Conservation (phyloP, 2,797 vertebrate species). For the Odontamblyopus rebecca region DNA sequence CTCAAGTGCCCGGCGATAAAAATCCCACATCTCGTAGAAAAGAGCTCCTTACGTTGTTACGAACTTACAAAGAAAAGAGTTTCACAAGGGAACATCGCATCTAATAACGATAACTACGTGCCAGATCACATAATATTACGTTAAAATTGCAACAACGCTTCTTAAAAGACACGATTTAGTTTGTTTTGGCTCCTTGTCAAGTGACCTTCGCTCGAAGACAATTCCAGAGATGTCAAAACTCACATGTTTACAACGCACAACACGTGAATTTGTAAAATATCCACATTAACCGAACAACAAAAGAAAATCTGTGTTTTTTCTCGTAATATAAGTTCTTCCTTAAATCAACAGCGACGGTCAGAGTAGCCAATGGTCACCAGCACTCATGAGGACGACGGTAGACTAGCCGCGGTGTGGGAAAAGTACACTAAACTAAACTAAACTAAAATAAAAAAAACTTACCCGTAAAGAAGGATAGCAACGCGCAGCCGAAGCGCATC, state of each 20-base stretch:
- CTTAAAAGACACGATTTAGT: background rate
- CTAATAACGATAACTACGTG: background rate
- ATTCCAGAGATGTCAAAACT: background rate
- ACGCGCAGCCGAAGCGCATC: constrained; percentile 29
- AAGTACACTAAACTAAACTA: background rate
- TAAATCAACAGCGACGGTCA: background rate
- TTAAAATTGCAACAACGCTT: background rate
- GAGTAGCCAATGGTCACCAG: background rate
- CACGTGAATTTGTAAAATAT: background rate
- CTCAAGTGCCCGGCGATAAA: constrained; percentile 17
- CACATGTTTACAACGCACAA: background rate
- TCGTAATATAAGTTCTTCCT: background rate
- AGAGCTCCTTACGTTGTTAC: background rate
- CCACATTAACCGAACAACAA: background rate
- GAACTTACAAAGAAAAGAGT: background rate
- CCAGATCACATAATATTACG: background rate
- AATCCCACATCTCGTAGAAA: constrained; percentile 12
- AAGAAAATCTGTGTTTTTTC: background rate
- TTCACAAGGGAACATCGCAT: background rate
- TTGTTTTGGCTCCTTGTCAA: background rate
- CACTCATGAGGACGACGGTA: constrained; percentile 22
- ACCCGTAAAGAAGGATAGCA: constrained; percentile 65
- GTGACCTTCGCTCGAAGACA: background rate
- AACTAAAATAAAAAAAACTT: constrained; percentile 50
- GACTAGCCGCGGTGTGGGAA: background rate